These are phyloP conservation scores for Takifugu rubripes DNA, from an alignment of 2,797 vertebrate species.

Conservation along the genomic window DNA sequence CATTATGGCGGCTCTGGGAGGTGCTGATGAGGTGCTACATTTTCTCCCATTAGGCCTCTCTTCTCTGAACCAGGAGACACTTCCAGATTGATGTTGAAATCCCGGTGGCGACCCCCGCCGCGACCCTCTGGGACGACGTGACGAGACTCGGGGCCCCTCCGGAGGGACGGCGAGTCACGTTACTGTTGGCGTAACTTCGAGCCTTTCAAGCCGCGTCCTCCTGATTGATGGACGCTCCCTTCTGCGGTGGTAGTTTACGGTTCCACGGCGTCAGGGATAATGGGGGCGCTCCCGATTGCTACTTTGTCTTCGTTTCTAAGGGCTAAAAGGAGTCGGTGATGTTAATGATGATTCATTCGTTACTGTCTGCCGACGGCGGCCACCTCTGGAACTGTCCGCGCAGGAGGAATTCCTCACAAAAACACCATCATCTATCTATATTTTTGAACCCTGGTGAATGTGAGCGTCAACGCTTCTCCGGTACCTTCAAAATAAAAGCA, in stretches of 20 bases:
- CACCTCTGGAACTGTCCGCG: too few species aligned
- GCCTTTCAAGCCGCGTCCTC: constrained; percentile 51
- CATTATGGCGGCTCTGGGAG: constrained; percentile 73
- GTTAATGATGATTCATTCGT: constrained; percentile 38
- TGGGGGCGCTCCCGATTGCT: constrained; percentile 53
- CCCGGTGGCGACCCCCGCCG: constrained; percentile 38
- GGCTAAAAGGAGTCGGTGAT: constrained; percentile 36
- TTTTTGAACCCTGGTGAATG: too few species aligned
- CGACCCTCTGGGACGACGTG: constrained; percentile 51
- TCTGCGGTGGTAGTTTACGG: constrained; percentile 39
- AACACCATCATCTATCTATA: too few species aligned
- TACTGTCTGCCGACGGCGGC: constrained; percentile 7
- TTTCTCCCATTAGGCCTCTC: constrained; percentile 68
- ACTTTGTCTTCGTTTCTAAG: constrained; percentile 35
- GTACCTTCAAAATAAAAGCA: too few species aligned
- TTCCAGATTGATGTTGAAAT: constrained; percentile 63
- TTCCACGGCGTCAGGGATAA: constrained; percentile 46
- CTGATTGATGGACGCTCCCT: constrained; percentile 70
- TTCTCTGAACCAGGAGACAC: constrained; percentile 50
- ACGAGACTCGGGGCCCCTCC: constrained; percentile 54
- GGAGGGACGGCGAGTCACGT: constrained; percentile 61
- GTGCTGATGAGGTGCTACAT: constrained; percentile 70
- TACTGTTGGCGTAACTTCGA: constrained; percentile 65
- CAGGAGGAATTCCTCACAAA: too few species aligned
- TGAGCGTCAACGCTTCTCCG: too few species aligned